Evolutionary conservation across 2,797 vertebrate species (phyloP), one percentile per base, ranked within the genome.

Genomic region (Anomalospiza imberbis): DNA sequence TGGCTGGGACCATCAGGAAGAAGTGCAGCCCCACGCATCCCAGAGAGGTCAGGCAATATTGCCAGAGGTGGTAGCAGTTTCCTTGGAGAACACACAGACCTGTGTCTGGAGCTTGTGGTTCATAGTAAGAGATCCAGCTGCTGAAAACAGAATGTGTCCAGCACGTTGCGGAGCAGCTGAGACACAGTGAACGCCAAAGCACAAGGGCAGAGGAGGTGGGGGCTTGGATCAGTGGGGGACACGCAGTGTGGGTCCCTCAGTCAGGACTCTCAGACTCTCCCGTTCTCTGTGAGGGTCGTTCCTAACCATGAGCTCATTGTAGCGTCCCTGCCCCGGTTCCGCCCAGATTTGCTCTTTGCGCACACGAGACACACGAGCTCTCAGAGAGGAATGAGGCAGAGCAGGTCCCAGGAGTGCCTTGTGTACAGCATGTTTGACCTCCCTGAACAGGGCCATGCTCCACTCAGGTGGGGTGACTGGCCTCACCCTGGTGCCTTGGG

Each of bases 1-100:
- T 28, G 95, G 95, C 51, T 97, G 97, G 97, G 92, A 96, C 32
- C 96, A 97, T 60, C 96, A 97, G 63, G 97, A 97, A 42, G 95
- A 96, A 21, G 48, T 94, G 34, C 94, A 94, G 7, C 95, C 79
- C 16, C 97, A 97, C 0, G 44, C 94, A 13, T 97, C 97, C n/a
- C 97, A 97, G 48, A 97, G 88, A 97, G 97, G 97, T 97, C 13
- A 1, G 92, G 34, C 34, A 42, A 1, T 26, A 31, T 10, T 70
- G 55, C 42, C 63, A 45, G 58, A 61, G 22, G 16, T 20, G 17
- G 29, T 7, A 11, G 45, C 32, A 50, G 16, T 55, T 85, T 62
- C 22, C 34, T 40, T 36, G 44, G 62, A 38, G 70, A 47, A 22
- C 47, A 38, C 32, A 12, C 34, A 80, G 31, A 17, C 21, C 47